Evolutionary conservation across 2,888 invertebrate species (phyloP), one percentile per base, ranked within the genome.

Genomic region (Rambutsinella grinnellia): DNA sequence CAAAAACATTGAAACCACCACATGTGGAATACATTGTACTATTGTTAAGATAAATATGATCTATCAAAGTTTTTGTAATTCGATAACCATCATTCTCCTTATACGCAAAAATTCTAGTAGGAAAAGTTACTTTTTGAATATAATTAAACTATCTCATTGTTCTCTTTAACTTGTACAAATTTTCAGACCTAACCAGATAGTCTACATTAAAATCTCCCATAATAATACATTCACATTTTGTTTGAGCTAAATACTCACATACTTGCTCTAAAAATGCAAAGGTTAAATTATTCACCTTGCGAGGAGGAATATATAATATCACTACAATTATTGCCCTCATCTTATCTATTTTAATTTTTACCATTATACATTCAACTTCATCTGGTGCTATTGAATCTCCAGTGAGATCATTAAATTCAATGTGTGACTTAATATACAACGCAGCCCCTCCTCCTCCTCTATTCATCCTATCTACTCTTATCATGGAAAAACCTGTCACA

Each of bases 131-230:
- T 62, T 26, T 49, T n/a, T 62, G 62, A 17, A 23, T 19, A 5
- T 51, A 17, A 3, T 51, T 51, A 27, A 26, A 51, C 27, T 62
- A 26, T 10, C 8, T 26, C 51, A 51, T 27, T 51, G 51, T 10
- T 19, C 27, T 62, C 2, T 8, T 10, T n/a, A 60, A 60, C 8
- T 60, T 46, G n/a, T 13, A 19, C 6, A 24, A 46, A 23, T 60
- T 2, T 2, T 44, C n/a, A 23, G 60, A 60, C n/a, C 21, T 63
- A 21, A 28, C 28, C 15, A 63, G 36, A 19, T 53, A 36, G 26
- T 63, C 28, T 21, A 63, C n/a, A 28, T 53, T 63, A 3, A 63
- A 51, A 63, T 63, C 63, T 1, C 63, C 63, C 23, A 53, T 23
- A 2, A 63, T 8, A 19, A 63, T 17, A 23, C 47, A 3, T 47